Evolutionary conservation across 2,888 invertebrate species (phyloP), one percentile per base, ranked within the genome.

Genomic region (Pandemis heparana): DNA sequence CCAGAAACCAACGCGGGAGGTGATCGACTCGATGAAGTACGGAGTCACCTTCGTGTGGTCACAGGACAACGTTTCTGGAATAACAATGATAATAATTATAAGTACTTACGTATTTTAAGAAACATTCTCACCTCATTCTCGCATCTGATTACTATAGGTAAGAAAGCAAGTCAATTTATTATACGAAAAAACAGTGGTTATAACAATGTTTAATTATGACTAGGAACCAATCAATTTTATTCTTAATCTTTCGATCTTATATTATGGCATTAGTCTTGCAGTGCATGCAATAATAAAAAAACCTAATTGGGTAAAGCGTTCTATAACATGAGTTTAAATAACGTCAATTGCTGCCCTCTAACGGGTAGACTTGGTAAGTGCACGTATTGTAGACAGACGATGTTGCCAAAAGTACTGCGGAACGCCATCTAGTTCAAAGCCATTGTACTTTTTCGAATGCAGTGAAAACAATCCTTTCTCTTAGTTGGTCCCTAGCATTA

Each of bases 41-140:
- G 98, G 98, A 3, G 98, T 98, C 75, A 98, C 98, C 92, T 97
- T 97, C 7, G 98, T 98, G 86, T 98, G 98, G 88, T 98, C 98
- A 87, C 98, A 98, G 39, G 98, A 97, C 75, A 98, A 91, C 0
- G 98, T 98, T 95, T 97, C 98, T 98, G 89, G 18, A 91, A 90
- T 67, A 70, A 23, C 4, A 46, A 62, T 23, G 14, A n/a, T 10
- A 23, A 8, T 10, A 23, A 8, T 41, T 41, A 41, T 41, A 41
- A 8, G 53, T 9, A 16, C 9, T 9, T 9, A 51, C 5, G 1
- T 14, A 46, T 46, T 46, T 12, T 12, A 41, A 41, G 23, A 32
- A 32, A 32, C 23, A n/a, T n/a, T n/a, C n/a, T n/a, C n/a, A n/a
- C n/a, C n/a, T n/a, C n/a, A n/a, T n/a, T n/a, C n/a, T n/a, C n/a